Evolutionary conservation across 2,888 invertebrate genomes (phyloP).

Genomic region (Coelinius sp.): DNA sequence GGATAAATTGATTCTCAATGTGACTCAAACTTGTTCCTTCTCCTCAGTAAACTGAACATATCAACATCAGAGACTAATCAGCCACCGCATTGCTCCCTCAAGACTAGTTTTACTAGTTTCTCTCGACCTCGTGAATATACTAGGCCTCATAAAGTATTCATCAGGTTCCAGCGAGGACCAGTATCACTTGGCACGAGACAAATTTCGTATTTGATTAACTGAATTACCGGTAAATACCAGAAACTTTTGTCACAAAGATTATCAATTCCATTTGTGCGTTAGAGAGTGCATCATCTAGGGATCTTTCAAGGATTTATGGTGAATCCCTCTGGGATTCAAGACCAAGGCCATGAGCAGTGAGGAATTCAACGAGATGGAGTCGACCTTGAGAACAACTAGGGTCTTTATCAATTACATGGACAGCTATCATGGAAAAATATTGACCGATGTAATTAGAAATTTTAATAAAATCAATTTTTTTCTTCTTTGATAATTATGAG

Average conservation of each 20-base stretch:
- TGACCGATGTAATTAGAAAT: background rate
- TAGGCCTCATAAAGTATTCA: slow-evolving; percentile 17
- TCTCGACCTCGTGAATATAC: background rate
- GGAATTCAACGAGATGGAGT: slow-evolving; percentile 7
- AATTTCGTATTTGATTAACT: background rate
- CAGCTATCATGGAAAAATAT: slow-evolving; percentile 74
- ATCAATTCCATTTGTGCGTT: background rate
- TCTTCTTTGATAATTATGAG: too few species aligned
- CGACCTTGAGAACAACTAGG: slow-evolving; percentile 71
- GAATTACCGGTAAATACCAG: background rate
- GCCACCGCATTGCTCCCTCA: background rate
- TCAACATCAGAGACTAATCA: slow-evolving; percentile 10
- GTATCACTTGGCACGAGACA: background rate
- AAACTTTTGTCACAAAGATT: background rate
- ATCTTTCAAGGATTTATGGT: background rate
- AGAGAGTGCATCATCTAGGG: background rate
- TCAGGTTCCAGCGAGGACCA: background rate
- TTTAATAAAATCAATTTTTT: background rate
- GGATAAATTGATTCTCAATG: background rate
- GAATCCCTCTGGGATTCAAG: background rate
- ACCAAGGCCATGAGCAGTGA: background rate
- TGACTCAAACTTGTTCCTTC: too few species aligned
- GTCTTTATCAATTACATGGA: slow-evolving; percentile 77
- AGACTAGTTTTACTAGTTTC: slow-evolving; percentile 25
- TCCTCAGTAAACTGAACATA: background rate